Conservation (phyloP, 2,797 vertebrate species). For the Enteromius fasciolatus region DNA sequence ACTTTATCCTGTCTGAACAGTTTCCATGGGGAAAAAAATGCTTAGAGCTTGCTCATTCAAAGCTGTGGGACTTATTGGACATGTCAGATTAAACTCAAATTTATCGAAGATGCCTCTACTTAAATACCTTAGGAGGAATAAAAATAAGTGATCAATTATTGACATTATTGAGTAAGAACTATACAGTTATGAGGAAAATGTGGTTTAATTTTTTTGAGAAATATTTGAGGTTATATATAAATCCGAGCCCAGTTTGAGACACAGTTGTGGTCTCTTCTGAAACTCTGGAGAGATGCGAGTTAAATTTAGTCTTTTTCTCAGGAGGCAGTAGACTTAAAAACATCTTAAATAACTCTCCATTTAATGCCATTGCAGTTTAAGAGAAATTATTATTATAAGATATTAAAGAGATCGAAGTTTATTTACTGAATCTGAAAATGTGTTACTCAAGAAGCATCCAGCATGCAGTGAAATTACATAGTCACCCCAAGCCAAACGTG, state of each 20-base stretch:
- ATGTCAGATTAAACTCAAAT: background rate
- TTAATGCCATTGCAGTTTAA: background rate
- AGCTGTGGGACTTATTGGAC: background rate
- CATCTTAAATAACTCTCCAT: background rate
- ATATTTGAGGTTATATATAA: background rate
- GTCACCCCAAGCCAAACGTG: slow-evolving; percentile 52
- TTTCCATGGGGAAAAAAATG: background rate
- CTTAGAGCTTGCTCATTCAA: background rate
- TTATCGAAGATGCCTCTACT: background rate
- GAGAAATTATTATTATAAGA: background rate
- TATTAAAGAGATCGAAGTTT: slow-evolving; percentile 4
- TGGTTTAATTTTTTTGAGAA: background rate
- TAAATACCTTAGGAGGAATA: background rate
- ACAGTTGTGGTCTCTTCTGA: background rate
- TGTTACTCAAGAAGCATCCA: slow-evolving; percentile 66
- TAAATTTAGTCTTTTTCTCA: background rate
- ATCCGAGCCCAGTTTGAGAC: background rate
- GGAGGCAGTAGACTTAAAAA: background rate
- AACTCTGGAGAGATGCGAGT: background rate
- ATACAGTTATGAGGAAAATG: background rate
- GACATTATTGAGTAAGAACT: background rate
- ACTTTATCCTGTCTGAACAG: background rate
- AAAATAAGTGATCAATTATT: background rate
- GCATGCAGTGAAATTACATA: slow-evolving; percentile 66
- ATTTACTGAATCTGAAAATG: slow-evolving; percentile 15